phyloP scores from a whole-genome alignment of 2,113 vertebrate species.

The Misgurnus mizolepis region DNA sequence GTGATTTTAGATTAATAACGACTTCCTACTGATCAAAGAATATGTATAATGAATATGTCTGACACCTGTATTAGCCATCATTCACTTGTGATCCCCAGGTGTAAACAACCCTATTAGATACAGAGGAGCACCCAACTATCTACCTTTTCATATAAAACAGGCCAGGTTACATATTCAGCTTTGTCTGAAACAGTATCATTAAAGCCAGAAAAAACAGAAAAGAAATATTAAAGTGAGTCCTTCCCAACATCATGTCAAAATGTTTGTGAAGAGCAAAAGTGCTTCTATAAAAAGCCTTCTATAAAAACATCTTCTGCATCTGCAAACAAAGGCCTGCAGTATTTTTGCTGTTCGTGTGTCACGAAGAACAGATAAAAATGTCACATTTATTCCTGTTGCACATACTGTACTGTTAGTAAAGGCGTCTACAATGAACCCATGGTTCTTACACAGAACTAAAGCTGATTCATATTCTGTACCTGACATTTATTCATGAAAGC shows the following conservation, averaged over 20 bases:
- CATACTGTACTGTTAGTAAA: slow-evolving; percentile 3
- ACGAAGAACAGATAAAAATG: slow-evolving; percentile 16
- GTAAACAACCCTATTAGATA: too few species aligned
- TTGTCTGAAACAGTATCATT: not conserved
- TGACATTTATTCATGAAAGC: not conserved
- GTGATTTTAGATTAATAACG: too few species aligned
- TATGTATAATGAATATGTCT: too few species aligned
- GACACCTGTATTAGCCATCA: too few species aligned
- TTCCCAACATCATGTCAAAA: not conserved
- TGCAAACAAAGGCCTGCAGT: not conserved
- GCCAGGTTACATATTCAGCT: not conserved
- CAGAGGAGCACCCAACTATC: too few species aligned
- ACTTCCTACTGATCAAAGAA: too few species aligned
- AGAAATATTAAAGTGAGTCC: too few species aligned
- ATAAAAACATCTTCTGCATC: not conserved
- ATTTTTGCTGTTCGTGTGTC: slow-evolving; percentile 5
- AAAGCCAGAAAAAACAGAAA: not conserved
- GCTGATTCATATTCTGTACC: not conserved
- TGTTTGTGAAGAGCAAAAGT: not conserved
- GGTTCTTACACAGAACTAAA: not conserved
- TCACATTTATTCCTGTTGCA: slow-evolving; percentile 25
- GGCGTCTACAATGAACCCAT: slow-evolving; percentile 12
- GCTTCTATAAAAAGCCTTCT: not conserved
- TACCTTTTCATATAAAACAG: too few species aligned
- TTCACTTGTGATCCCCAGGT: too few species aligned